phyloP scores from a whole-genome alignment of 2,888 invertebrate species.

The Ennomos fuscantarius region DNA sequence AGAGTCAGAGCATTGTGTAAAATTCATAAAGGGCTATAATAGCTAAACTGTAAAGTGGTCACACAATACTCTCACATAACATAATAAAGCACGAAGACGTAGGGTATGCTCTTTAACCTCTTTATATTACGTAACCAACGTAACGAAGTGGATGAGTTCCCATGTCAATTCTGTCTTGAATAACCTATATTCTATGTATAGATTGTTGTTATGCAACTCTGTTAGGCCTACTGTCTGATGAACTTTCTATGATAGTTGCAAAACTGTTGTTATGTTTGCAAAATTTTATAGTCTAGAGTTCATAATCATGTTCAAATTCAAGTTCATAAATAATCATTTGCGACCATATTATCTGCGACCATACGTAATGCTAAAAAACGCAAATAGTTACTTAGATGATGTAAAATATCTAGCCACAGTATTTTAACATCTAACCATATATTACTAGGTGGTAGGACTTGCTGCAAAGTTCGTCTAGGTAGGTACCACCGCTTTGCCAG shows the following conservation, averaged over 20 bases:
- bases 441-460: no score
- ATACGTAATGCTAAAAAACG: no score
- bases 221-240: conserved; percentile 25
- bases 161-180: conserved; percentile 51
- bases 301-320: neutral
- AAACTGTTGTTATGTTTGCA: conserved; percentile 1
- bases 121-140: conserved; percentile 53
- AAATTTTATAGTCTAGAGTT: conserved; percentile 1
- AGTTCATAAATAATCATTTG: no score
- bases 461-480: no score
- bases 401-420: no score
- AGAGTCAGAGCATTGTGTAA: neutral
- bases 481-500: no score
- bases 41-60: conserved; percentile 36
- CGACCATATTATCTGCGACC: no score
- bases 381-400: no score
- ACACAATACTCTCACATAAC: conserved; percentile 41
- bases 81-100: neutral
- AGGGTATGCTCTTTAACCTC: conserved; percentile 58
- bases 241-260: conserved; percentile 32
- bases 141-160: conserved; percentile 50
- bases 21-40: conserved; percentile 20
- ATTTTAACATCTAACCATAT: no score
- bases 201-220: conserved; percentile 28
- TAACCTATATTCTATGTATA: conserved; percentile 34